phyloP scores from a whole-genome alignment of 2,113 vertebrate species.

The Sander vitreus region DNA sequence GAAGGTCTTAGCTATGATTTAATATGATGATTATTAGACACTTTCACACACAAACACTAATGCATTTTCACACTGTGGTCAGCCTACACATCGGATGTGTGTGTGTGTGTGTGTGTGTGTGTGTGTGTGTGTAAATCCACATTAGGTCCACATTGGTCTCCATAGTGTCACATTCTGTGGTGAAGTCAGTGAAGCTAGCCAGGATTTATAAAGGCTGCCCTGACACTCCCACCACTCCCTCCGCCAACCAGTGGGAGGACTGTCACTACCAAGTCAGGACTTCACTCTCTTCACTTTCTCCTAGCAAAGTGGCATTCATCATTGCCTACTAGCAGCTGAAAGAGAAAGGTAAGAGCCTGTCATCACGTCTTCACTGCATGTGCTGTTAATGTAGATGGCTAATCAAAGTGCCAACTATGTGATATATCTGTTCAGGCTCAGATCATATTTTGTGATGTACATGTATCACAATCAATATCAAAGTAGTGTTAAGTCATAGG shows the following conservation, averaged over 20 bases:
- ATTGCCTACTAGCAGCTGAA: slow-evolving; percentile 29
- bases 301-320: slow-evolving; percentile 39
- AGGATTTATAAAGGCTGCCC: slow-evolving; percentile 58
- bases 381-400: not conserved
- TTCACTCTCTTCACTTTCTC: slow-evolving; percentile 51
- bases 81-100: not conserved
- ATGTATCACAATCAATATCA: not conserved
- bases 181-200: slow-evolving; percentile 29
- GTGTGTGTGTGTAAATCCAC: not conserved
- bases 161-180: slow-evolving; percentile 45
- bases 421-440: not conserved
- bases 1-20: not conserved
- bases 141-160: slow-evolving; percentile 1
- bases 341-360: slow-evolving; percentile 53
- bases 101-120: not conserved
- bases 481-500: not conserved
- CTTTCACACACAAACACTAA: slow-evolving; percentile 7
- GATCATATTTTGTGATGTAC: not conserved
- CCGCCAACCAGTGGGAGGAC: slow-evolving; percentile 69
- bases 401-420: not conserved
- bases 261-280: slow-evolving; percentile 40
- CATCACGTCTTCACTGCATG: not conserved
- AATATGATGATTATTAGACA: not conserved
- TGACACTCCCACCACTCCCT: slow-evolving; percentile 69
- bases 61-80: not conserved